Evolutionary conservation across 2,888 invertebrate genomes (phyloP).

Genomic region (Sceliomorpha sp.): DNA sequence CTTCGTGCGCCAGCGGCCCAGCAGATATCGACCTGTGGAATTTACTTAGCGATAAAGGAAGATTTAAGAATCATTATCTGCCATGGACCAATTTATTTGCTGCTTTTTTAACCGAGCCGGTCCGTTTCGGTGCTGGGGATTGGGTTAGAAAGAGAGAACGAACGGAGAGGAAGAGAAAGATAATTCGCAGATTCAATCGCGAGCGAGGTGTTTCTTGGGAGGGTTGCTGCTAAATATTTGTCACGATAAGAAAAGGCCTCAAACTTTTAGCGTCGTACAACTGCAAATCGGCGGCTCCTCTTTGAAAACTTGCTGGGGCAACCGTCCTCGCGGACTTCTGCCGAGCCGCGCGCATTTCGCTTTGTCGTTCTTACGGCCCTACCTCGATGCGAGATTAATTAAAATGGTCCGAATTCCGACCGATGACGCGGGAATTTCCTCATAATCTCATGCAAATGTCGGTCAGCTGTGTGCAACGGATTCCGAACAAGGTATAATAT

Average conservation of each 20-base stretch:
- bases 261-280: slow-evolving; percentile 44
- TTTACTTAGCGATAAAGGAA: slow-evolving; percentile 69
- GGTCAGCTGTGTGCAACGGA: slow-evolving; percentile 58
- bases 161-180: slow-evolving; percentile 13
- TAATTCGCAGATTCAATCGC: slow-evolving; percentile 50
- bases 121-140: neutral
- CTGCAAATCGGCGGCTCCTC: slow-evolving; percentile 44
- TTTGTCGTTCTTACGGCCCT: slow-evolving; percentile 21
- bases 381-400: slow-evolving; percentile 71
- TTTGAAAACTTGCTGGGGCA: slow-evolving; percentile 28
- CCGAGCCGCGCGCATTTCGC: slow-evolving; percentile 27
- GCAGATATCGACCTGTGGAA: slow-evolving; percentile 53
- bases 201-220: slow-evolving; percentile 25
- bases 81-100: slow-evolving; percentile 64
- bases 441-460: slow-evolving; percentile 73
- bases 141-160: neutral
- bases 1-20: slow-evolving; percentile 38
- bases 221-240: slow-evolving; percentile 61
- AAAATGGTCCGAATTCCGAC: slow-evolving; percentile 75
- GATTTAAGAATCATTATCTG: slow-evolving; percentile 67
- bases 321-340: slow-evolving; percentile 6
- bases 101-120: slow-evolving; percentile 19
- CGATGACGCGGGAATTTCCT: slow-evolving; percentile 73
- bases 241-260: slow-evolving; percentile 54
- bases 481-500: slow-evolving; percentile 49